These are phyloP conservation scores for Fistularia commersonii DNA, from an alignment of 2,797 vertebrate genomes.

Conservation along the genomic window DNA sequence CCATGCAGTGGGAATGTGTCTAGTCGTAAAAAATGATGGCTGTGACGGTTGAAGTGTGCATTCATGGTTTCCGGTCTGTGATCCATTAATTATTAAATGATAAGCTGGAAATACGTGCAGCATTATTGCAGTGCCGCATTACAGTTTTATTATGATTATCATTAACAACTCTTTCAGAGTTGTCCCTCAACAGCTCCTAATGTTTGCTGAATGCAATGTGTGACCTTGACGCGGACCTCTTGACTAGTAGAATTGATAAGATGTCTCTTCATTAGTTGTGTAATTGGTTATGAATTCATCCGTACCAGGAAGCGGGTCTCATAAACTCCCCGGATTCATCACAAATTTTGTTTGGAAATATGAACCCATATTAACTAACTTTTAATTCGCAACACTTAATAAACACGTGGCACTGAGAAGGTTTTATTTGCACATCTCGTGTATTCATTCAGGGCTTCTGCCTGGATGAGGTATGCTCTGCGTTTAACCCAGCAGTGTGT, in stretches of 20 bases:
- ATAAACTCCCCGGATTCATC: background rate
- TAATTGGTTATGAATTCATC: slow-evolving; percentile 14
- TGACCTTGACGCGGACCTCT: slow-evolving; percentile 54
- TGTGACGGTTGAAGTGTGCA: slow-evolving; percentile 43
- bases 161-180: slow-evolving; percentile 50
- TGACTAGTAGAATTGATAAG: slow-evolving; percentile 53
- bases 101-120: slow-evolving; percentile 21
- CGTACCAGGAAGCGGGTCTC: background rate
- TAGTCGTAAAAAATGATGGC: slow-evolving; percentile 30
- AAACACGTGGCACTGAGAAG: background rate
- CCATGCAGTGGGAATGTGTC: slow-evolving; percentile 64
- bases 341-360: background rate
- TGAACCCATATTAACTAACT: too few species aligned
- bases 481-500: slow-evolving; percentile 63
- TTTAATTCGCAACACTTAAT: too few species aligned
- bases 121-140: slow-evolving; percentile 49
- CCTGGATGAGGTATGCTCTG: slow-evolving; percentile 40
- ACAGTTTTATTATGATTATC: slow-evolving; percentile 61
- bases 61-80: slow-evolving; percentile 44
- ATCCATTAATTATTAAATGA: slow-evolving; percentile 76
- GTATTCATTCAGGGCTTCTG: slow-evolving; percentile 27
- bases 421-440: slow-evolving; percentile 23
- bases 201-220: slow-evolving; percentile 36
- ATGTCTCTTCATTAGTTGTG: slow-evolving; percentile 32
- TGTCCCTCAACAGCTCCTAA: slow-evolving; percentile 52